A percentile compares a stretch with the other conserved stretches of the same genome.
Evolutionary conservation across 2,888 invertebrate genomes (phyloP).

Genomic region (Pyrrhia umbra): DNA sequence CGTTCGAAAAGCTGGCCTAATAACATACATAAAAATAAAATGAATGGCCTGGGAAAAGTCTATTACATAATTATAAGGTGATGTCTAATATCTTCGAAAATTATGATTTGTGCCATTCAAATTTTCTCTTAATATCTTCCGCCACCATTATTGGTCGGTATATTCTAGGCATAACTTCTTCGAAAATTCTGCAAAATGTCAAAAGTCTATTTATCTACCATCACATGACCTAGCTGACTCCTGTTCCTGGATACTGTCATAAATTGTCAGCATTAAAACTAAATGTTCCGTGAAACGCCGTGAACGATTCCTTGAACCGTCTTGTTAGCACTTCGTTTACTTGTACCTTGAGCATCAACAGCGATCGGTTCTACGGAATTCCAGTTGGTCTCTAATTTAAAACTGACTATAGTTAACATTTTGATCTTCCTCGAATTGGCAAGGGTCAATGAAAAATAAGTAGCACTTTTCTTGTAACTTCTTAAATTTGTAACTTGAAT

Average conservation of each 20-base stretch:
- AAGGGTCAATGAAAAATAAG: not conserved
- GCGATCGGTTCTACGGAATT: conserved; percentile 21
- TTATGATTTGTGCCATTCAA: no score
- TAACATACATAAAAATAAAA: no score
- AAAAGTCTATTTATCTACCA: no score
- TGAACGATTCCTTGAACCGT: conserved; percentile 34
- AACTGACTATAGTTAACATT: not conserved
- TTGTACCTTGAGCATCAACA: conserved; percentile 24
- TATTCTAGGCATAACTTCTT: not conserved
- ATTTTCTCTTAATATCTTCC: not conserved
- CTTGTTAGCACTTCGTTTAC: conserved; percentile 35
- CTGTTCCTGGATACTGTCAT: conserved; percentile 35
- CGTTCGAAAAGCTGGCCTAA: no score
- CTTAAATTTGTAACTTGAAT: no score
- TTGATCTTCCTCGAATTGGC: not conserved
- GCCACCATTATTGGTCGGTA: no score
- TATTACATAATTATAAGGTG: no score
- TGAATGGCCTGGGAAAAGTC: no score
- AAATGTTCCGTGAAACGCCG: conserved; percentile 45
- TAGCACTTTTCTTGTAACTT: not conserved
- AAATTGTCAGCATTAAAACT: conserved; percentile 37
- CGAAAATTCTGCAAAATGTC: conserved; percentile 3
- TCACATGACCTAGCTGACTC: conserved; percentile 18
- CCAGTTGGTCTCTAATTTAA: not conserved
- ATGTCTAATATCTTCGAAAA: no score